phyloP scores from a whole-genome alignment of 2,113 vertebrate genomes.

The human (Homo sapiens) region DNA sequence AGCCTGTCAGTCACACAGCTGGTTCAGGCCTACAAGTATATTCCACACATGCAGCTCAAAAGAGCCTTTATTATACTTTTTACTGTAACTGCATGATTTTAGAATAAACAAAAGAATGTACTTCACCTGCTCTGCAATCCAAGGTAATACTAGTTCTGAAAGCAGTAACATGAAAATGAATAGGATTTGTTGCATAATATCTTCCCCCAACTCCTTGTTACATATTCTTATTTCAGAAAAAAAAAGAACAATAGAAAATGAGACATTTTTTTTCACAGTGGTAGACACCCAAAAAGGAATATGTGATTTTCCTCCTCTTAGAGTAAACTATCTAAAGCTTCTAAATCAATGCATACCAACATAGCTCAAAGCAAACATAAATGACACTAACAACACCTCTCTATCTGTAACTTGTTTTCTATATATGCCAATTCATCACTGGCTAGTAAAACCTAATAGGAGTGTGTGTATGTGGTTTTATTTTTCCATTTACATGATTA shows the following conservation, averaged over 20 bases:
- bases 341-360: not conserved
- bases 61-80: not conserved
- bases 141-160: slow-evolving; percentile 1
- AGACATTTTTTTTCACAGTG: not conserved
- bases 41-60: not conserved
- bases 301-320: accelerated
- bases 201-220: slow-evolving; percentile 17
- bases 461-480: not conserved
- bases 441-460: slow-evolving; percentile 1
- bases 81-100: not conserved
- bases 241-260: not conserved
- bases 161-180: slow-evolving; percentile 37
- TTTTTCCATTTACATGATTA: slow-evolving; percentile 74
- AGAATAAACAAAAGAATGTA: not conserved
- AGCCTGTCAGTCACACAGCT: not conserved
- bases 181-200: slow-evolving; percentile 42
- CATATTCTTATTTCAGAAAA: slow-evolving; percentile 37
- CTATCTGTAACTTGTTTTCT: slow-evolving; percentile 1
- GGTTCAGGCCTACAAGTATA: not conserved
- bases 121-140: not conserved
- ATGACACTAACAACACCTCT: not conserved
- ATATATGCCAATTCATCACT: slow-evolving; percentile 56
- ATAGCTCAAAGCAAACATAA: slow-evolving; percentile 34
- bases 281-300: not conserved
- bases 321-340: not conserved